A percentile compares a stretch with the other conserved stretches of the same genome.
Evolutionary conservation across 1,140 invertebrate genomes (phyloP).

Genomic region (Apocrypta bakeri): DNA sequence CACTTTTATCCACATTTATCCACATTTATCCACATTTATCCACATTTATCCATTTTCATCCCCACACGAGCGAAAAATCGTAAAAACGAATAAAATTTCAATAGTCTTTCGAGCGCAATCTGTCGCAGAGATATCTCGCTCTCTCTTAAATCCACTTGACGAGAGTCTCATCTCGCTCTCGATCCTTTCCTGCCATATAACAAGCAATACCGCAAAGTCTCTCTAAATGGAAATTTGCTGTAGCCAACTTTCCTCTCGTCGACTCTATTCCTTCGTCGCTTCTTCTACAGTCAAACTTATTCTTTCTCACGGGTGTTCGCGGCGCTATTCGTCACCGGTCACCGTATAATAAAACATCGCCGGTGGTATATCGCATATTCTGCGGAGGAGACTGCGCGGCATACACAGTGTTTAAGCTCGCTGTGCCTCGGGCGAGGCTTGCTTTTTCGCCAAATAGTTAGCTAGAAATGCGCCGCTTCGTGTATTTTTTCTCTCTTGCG

Average conservation of each 20-base stretch:
- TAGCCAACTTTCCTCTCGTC: slow-evolving; percentile 59
- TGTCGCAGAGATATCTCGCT: slow-evolving; percentile 36
- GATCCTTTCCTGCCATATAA: background rate
- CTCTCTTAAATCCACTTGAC: slow-evolving; percentile 44
- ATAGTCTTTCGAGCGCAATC: slow-evolving; percentile 3
- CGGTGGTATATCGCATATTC: too few species aligned
- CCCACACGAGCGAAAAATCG: background rate
- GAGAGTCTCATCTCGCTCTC: slow-evolving; percentile 1
- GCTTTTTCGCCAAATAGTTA: background rate
- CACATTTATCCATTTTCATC: background rate
- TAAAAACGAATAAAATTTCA: slow-evolving; percentile 3
- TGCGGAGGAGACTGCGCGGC: too few species aligned
- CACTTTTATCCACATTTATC: background rate
- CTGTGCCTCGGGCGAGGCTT: background rate
- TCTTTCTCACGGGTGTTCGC: background rate
- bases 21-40: background rate
- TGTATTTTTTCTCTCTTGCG: background rate
- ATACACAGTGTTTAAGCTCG: background rate
- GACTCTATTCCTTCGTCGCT: background rate
- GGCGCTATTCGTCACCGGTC: too few species aligned
- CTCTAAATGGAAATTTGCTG: slow-evolving; percentile 67
- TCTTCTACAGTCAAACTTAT: background rate
- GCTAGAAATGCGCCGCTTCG: background rate
- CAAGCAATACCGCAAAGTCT: slow-evolving; percentile 54
- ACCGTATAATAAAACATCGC: too few species aligned